Conservation (phyloP, 2,888 invertebrate genomes). For the Xanthostigma xanthostigma region DNA sequence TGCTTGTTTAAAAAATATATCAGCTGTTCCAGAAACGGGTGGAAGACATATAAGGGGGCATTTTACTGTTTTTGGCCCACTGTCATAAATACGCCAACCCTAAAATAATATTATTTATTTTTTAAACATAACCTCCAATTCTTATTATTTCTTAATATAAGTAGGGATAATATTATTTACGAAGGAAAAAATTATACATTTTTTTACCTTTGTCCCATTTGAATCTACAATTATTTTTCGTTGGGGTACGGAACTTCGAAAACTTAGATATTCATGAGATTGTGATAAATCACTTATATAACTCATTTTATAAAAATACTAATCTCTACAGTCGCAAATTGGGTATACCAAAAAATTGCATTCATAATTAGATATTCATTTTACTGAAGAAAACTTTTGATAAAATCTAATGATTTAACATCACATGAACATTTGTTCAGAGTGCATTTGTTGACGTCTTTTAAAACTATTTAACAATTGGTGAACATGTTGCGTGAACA, state of each 20-base stretch:
- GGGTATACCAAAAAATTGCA: too few relatives aligned
- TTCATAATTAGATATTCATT: too few relatives aligned
- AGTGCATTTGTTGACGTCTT: too few relatives aligned
- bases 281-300: conserved; percentile 55
- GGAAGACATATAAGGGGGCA: conserved; percentile 75
- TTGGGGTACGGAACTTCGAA: conserved; percentile 59
- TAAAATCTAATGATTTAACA: too few relatives aligned
- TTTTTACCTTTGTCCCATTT: conserved; percentile 54
- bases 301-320: conserved; percentile 34
- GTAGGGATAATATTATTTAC: neutral
- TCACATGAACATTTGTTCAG: too few relatives aligned
- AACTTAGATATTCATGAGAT: conserved; percentile 65
- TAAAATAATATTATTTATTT: conserved; percentile 21
- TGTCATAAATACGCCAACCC: conserved; percentile 80
- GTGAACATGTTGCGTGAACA: too few relatives aligned
- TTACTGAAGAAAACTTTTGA: too few relatives aligned
- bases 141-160: neutral
- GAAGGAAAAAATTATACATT: conserved; percentile 10
- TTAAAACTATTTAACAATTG: too few relatives aligned
- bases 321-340: neutral
- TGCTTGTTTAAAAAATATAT: conserved; percentile 74
- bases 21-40: conserved; percentile 79
- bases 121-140: neutral
- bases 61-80: conserved; percentile 63
- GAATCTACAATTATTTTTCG: conserved; percentile 66